Evolutionary conservation across 2,113 vertebrate species (phyloP).

Genomic region (Trematomus loennbergii): DNA sequence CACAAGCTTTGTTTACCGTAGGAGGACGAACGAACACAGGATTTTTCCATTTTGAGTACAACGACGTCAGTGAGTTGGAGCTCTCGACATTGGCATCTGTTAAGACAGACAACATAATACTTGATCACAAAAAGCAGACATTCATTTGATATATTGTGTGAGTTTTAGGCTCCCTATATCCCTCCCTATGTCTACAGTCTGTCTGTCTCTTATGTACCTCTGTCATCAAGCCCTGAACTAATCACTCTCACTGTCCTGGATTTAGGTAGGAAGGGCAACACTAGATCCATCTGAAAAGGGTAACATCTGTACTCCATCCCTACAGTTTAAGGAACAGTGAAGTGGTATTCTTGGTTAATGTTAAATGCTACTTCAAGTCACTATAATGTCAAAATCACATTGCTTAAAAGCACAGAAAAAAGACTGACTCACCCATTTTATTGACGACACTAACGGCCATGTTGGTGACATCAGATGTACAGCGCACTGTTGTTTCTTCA

Average conservation of each 20-base stretch:
- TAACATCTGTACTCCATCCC: constrained; percentile 93
- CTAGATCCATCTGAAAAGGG: constrained; percentile 91
- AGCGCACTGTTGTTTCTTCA: constrained; percentile 81
- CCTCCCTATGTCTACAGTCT: not conserved
- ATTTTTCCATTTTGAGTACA: constrained; percentile 94
- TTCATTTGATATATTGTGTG: not conserved
- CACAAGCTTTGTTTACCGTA: constrained; percentile 78
- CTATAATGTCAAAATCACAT: not conserved
- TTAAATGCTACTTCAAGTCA: not conserved
- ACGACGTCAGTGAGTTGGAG: constrained; percentile 81
- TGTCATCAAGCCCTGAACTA: constrained; percentile 80
- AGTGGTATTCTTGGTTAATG: not conserved
- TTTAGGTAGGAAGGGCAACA: constrained; percentile 94
- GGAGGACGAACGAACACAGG: constrained; percentile 92
- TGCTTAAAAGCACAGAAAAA: not conserved
- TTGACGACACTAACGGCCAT: constrained; percentile 89
- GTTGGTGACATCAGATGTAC: constrained; percentile 90
- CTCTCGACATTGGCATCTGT: constrained; percentile 71
- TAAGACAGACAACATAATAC: constrained; percentile 39
- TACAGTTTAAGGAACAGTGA: constrained; percentile 73
- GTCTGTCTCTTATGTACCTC: constrained; percentile 82
- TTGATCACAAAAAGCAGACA: not conserved
- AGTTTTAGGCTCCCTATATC: not conserved
- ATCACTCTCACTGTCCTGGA: constrained; percentile 85
- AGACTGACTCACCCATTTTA: constrained; percentile 86